Percentiles rank a stretch among this genome's conserved stretches.
Conservation (phyloP, 2,113 vertebrate species). For the Toxotes chatareus region DNA sequence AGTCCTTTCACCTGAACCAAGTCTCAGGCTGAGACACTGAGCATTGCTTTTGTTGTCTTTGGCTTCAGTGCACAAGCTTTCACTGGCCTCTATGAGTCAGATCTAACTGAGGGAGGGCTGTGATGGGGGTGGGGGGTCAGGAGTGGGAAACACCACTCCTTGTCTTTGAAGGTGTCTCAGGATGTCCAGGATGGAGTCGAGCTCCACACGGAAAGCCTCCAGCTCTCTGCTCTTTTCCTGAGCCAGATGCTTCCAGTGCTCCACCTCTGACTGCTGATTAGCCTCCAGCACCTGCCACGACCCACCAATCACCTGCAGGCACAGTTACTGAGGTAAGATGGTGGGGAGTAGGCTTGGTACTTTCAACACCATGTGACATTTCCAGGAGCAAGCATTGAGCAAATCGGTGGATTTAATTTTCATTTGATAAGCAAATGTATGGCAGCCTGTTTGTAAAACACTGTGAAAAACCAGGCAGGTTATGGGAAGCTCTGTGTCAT, state of each 20-base stretch:
- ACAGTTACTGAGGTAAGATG: neutral
- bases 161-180: constrained; percentile 91
- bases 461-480: too few relatives aligned
- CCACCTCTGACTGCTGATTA: constrained; percentile 82
- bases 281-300: constrained; percentile 73
- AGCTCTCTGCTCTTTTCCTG: constrained; percentile 89
- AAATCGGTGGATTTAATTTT: too few relatives aligned
- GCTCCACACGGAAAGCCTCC: constrained; percentile 89
- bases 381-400: too few relatives aligned
- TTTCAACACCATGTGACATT: too few relatives aligned
- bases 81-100: neutral
- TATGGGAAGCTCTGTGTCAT: too few relatives aligned
- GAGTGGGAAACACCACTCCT: constrained; percentile 85
- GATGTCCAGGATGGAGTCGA: constrained; percentile 94
- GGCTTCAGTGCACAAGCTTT: neutral
- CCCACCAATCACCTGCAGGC: constrained; percentile 84
- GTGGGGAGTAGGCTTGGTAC: too few relatives aligned
- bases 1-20: neutral
- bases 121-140: constrained; percentile 25
- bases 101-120: neutral
- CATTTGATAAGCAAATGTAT: too few relatives aligned
- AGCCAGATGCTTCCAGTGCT: constrained; percentile 89
- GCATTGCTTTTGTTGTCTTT: neutral
- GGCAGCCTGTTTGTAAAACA: neutral
- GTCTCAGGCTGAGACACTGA: neutral